Base-by-base conservation (phyloP, 2,113 vertebrate genomes). In the Talpa occidentalis region DNA sequence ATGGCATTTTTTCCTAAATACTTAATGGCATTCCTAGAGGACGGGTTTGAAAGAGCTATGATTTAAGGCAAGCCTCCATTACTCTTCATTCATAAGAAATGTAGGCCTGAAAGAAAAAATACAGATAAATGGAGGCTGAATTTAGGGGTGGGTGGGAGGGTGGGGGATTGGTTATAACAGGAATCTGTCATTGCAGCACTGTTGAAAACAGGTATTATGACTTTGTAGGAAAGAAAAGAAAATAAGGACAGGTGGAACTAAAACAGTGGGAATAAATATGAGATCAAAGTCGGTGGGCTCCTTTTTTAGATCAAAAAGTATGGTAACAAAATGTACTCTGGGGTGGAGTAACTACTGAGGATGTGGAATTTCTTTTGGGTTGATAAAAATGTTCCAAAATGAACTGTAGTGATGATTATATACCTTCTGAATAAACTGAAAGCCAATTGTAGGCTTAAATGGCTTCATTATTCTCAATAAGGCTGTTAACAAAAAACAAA, bases 291-390 rank as follows among this genome's bases (percentile, higher is more conserved):
- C 77, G 3, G 14, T 79, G 26, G 60, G n/a, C 78, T 94, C 30
- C 78, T 94, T 95, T 94, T 79, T 74, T 6, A 85, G 26, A 14
- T 60, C 4, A 67, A 67, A 90, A 90, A 94, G 64, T 74, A 15
- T 73, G 7, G 11, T 70, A 44, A 70, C 3, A 24, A 87, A 81
- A 21, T 60, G 52, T n/a, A n/a, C n/a, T n/a, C n/a, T n/a, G 76
- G 49, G 26, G 0, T 6, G 1, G 6, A 3, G 32, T 19, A 40
- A 14, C n/a, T 52, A n/a, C 14, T 73, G 6, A 89, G 10, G 16
- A 15, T 64, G 37, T 49, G 1, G 32, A 44, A n/a, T 32, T 77
- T 78, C 47, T 49, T 49, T 49, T 49, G 47, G 47, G 10, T 11
- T 49, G 47, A 49, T 49, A 49, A 49, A 49, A 49, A 49, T 49